Evolutionary conservation across 1,140 invertebrate genomes (phyloP), one percentile per base, ranked within the genome.

Genomic region (Drosophila pectinifera): DNA sequence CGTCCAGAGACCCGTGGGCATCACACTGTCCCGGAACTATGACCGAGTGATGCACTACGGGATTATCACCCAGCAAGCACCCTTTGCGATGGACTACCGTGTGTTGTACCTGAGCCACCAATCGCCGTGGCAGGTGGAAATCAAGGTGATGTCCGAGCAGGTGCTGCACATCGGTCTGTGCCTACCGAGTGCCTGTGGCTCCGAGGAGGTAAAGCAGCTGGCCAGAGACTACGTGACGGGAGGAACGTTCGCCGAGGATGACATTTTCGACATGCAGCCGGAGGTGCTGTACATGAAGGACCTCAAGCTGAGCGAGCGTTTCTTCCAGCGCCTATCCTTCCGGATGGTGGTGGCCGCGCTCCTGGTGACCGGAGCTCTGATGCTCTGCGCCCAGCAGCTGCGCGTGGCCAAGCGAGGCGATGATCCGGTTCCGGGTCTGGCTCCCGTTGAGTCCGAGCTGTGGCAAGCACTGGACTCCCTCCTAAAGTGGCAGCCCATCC

Each of bases 41-140:
- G 63, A 88, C 6, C 80, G 92, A 0, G 58, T 78, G 0, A 92
- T 92, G 91, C 76, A 92, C 51, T 70, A 75, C 7, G 80, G 90
- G 6, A 59, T 92, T 5, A 74, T 92, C 6, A 89, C 77, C 1
- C 88, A 91, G 18, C 62, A 53, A 14, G 76, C 91, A 0, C 91
- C 92, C 31, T 92, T 92, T 10, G 74, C 76, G 6, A 79, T 92
- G 69, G 82, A 90, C 26, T 92, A 92, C 58, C 78, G 91, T 0
- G 79, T 92, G 3, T 69, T 92, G 6, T 92, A 92, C 28, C 51
- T 92, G 54, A 56, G 86, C 7, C 92, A 92, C 49, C 61, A 58
- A 4, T 92, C 92, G 0, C 91, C 92, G 0, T 92, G 91, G 91
- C 92, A 92, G 61, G 82, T 92, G 26, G 91, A 92, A 61, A 80